Conservation (phyloP, 2,888 invertebrate species). For the Gisinianus flammeolus region DNA sequence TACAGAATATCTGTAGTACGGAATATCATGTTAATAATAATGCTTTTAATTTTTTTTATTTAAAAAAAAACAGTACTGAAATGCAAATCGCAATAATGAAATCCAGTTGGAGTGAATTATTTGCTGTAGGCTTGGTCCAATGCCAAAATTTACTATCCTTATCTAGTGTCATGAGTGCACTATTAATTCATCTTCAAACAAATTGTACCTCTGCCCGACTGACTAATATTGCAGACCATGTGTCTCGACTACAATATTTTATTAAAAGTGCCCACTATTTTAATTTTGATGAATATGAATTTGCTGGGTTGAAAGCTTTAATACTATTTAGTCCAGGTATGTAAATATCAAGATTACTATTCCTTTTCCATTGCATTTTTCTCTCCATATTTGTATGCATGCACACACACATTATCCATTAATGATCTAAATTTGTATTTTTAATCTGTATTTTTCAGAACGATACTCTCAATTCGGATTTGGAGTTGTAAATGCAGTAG, state of each 20-base stretch:
- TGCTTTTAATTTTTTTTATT: too few species aligned
- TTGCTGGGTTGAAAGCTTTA: constrained; percentile 84
- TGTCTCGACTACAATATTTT: constrained; percentile 51
- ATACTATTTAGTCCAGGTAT: constrained; percentile 81
- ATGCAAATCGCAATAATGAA: constrained; percentile 52
- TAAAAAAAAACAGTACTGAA: constrained; percentile 50
- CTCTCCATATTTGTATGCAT: too few species aligned
- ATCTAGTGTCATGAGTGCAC: constrained; percentile 52
- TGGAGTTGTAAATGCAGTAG: constrained; percentile 47
- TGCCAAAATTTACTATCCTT: constrained; percentile 54
- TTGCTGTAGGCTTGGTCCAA: constrained; percentile 56
- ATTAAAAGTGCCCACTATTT: constrained; percentile 48
- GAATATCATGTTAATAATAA: too few species aligned
- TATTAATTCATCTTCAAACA: constrained; percentile 50
- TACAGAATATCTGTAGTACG: too few species aligned
- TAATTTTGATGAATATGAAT: constrained; percentile 77
- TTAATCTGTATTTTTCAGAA: constrained; percentile 42
- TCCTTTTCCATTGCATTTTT: background rate
- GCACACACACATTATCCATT: too few species aligned
- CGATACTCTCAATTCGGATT: constrained; percentile 48
- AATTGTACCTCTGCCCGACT: constrained; percentile 51
- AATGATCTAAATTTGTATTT: background rate
- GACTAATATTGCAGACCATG: constrained; percentile 49
- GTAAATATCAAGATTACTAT: constrained; percentile 38
- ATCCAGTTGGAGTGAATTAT: constrained; percentile 56